Conservation (phyloP, 2,888 invertebrate genomes). For the Ophonus ardosiacus region DNA sequence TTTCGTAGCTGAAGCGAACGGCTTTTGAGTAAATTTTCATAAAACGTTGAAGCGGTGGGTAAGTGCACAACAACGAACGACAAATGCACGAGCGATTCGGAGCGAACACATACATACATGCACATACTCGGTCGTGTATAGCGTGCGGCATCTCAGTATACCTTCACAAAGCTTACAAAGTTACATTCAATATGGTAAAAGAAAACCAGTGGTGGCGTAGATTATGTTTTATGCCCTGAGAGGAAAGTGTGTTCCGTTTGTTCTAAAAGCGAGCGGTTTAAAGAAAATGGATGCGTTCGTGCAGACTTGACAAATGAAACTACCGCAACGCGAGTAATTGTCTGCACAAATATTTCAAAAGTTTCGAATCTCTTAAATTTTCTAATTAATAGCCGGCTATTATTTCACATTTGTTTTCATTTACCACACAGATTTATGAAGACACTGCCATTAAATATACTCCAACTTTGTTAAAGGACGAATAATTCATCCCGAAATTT, state of each 20-base stretch:
- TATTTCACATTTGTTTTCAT: slow-evolving; percentile 25
- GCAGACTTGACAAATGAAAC: slow-evolving; percentile 25
- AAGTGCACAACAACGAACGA: slow-evolving; percentile 33
- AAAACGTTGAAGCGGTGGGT: slow-evolving; percentile 28
- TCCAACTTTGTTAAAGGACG: not conserved
- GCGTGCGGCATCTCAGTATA: not conserved
- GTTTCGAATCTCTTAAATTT: slow-evolving; percentile 16
- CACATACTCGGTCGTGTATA: not conserved
- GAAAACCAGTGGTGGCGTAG: slow-evolving; percentile 40
- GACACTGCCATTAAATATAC: not conserved
- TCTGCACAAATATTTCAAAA: slow-evolving; percentile 11
- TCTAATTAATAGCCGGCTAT: not conserved
- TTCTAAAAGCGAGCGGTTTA: slow-evolving; percentile 30
- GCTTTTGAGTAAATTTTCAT: slow-evolving; percentile 37
- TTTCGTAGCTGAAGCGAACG: not conserved
- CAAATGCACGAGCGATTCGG: not conserved
- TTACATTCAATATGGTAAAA: slow-evolving; percentile 41
- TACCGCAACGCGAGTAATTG: slow-evolving; percentile 19
- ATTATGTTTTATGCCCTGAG: slow-evolving; percentile 32
- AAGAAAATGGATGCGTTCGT: slow-evolving; percentile 18
- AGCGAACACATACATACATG: not conserved
- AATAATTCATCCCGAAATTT: not conserved
- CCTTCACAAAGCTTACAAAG: slow-evolving; percentile 23
- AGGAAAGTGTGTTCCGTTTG: slow-evolving; percentile 30
- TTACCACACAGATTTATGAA: slow-evolving; percentile 12